Evolutionary conservation across 2,113 vertebrate genomes (phyloP).

Genomic region (Tautogolabrus adspersus): DNA sequence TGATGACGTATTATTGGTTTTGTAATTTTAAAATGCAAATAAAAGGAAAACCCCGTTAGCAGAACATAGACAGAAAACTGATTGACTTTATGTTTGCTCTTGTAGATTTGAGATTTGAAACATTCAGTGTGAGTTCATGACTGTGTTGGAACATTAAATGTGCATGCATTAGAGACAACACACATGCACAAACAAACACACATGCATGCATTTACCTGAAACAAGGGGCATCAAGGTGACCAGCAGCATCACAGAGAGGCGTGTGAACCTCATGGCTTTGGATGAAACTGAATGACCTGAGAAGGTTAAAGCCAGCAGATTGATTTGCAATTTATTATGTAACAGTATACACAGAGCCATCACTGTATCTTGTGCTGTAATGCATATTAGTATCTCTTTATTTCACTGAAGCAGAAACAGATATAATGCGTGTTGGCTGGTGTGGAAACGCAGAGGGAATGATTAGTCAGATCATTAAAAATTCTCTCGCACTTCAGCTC

Average conservation of each 20-base stretch:
- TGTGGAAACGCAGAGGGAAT: conserved; percentile 17
- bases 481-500: conserved; percentile 18
- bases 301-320: conserved; percentile 47
- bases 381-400: conserved; percentile 9
- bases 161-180: background rate
- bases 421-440: background rate
- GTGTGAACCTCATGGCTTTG: conserved; percentile 77
- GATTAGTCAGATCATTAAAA: conserved; percentile 24
- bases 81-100: background rate
- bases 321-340: conserved; percentile 24
- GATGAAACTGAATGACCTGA: conserved; percentile 64
- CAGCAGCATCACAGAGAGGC: conserved; percentile 78
- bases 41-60: background rate
- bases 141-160: background rate
- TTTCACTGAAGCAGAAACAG: background rate
- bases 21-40: background rate
- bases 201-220: conserved; percentile 75
- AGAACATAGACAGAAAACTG: background rate
- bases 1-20: conserved; percentile 8
- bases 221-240: conserved; percentile 77
- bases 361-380: background rate
- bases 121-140: background rate
- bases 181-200: conserved; percentile 13
- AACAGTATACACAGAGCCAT: conserved; percentile 3
- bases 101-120: background rate